Evolutionary conservation across 2,888 invertebrate species (phyloP), one percentile per base, ranked within the genome.

Genomic region (Lottia scabra): DNA sequence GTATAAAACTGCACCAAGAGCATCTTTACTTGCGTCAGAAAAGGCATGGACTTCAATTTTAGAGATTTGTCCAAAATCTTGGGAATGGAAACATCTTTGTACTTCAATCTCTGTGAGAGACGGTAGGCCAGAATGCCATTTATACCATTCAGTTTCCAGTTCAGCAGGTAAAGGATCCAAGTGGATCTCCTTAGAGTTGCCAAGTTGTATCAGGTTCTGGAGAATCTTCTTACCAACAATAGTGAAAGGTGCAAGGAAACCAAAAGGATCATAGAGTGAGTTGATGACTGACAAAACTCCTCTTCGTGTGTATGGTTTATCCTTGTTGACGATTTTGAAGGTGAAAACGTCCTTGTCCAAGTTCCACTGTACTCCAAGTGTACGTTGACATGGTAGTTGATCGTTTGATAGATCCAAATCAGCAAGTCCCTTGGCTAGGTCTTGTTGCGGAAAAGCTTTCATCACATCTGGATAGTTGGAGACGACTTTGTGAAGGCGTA

Each of bases 261-360:
- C 65, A 23, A 65, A 26, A 8, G 65, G 65, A 26, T 65, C 65
- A 43, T 65, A 65, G 19, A 65, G n/a, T n/a, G 38, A 38, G 65
- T 65, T n/a, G 30, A 65, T 65, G 8, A n/a, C 26, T 65, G 65
- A 65, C 26, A 65, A 26, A n/a, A 65, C n/a, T 38, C 65, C 65
- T 26, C 65, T 65, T 26, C 65, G 19, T n/a, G 65, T 65, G 27
- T 38, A 30, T 8, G 65, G 65, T 23, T 65, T 65, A n/a, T 65
- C n/a, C 13, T 65, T 43, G 43, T 30, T n/a, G 30, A 43, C 27
- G 8, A 65, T 16, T 26, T 65, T n/a, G 65, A 65, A 65, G 8
- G 43, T 30, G 8, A 27, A 65, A 6, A 10, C 19, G 27, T 65
- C 65, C n/a, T n/a, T n/a, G 6, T 65, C 43, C 13, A 65, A n/a